Percentiles rank a stretch among this genome's conserved stretches.
These are phyloP conservation scores for Acinonyx jubatus DNA, from an alignment of 2,113 vertebrate species.

Conservation along the genomic window DNA sequence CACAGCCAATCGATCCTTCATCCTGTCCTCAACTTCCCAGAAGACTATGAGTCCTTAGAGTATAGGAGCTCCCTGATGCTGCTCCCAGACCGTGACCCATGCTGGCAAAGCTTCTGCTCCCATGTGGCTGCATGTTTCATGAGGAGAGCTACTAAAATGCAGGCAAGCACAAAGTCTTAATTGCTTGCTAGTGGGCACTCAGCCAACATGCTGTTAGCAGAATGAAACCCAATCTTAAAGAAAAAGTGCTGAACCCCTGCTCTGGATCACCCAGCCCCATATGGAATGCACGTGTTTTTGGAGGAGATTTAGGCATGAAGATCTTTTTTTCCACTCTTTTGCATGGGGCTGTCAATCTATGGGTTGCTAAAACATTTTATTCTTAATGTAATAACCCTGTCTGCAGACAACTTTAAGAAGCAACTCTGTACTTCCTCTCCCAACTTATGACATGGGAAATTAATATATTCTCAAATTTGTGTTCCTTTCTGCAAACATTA, in stretches of 20 bases:
- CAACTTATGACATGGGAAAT: background rate
- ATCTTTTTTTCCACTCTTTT: slow-evolving; percentile 42
- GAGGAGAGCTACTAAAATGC: slow-evolving; percentile 76
- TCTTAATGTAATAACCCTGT: slow-evolving; percentile 12
- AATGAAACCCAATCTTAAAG: slow-evolving; percentile 77
- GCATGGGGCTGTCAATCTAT: slow-evolving; percentile 23
- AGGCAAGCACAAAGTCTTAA: slow-evolving; percentile 76
- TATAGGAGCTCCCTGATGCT: slow-evolving; percentile 25
- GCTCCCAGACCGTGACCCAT: slow-evolving; percentile 66
- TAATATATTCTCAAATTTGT: background rate
- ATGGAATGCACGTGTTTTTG: slow-evolving; percentile 67
- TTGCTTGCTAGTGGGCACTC: slow-evolving; percentile 73
- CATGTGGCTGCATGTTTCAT: slow-evolving; percentile 67
- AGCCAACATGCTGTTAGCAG: slow-evolving; percentile 74
- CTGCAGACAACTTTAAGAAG: slow-evolving; percentile 10
- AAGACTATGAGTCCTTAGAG: slow-evolving; percentile 52
- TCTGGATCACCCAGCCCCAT: slow-evolving; percentile 61
- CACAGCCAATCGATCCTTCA: slow-evolving; percentile 53
- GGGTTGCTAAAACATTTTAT: slow-evolving; percentile 25
- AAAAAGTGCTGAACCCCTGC: slow-evolving; percentile 73
- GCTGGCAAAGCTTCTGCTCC: slow-evolving; percentile 69
- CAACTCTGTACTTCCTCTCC: background rate
- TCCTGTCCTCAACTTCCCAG: slow-evolving; percentile 54
- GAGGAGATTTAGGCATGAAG: slow-evolving; percentile 43
- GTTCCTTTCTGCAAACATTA: background rate